A percentile compares a stretch with the other conserved stretches of the same genome.
phyloP scores from a whole-genome alignment of 2,113 vertebrate genomes.

The Terrapene triunguis region DNA sequence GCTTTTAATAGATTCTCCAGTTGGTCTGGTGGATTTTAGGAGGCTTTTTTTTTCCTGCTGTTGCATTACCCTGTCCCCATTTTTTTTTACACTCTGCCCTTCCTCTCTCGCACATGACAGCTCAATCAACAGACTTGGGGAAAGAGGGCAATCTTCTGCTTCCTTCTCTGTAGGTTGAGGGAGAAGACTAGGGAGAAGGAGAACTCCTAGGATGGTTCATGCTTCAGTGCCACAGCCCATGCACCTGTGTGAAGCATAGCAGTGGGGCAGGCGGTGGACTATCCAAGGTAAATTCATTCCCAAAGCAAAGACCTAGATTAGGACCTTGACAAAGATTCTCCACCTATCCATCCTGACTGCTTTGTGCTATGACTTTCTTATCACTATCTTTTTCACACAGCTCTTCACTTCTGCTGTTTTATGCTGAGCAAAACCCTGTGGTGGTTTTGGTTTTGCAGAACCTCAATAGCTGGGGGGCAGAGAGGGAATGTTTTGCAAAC shows the following conservation, averaged over 20 bases:
- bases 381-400: not conserved
- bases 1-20: slow-evolving; percentile 59
- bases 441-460: not conserved
- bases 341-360: not conserved
- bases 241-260: not conserved
- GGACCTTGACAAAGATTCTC: not conserved
- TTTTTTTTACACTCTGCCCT: not conserved
- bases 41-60: slow-evolving; percentile 8
- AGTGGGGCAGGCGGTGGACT: not conserved
- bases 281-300: not conserved
- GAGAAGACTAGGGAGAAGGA: not conserved
- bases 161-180: not conserved
- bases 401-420: not conserved
- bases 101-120: slow-evolving; percentile 21
- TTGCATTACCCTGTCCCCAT: not conserved
- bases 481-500: not conserved
- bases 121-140: slow-evolving; percentile 1
- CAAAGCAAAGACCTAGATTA: not conserved
- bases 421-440: not conserved
- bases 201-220: not conserved
- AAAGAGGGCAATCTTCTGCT: not conserved
- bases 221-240: not conserved
- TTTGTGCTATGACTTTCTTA: not conserved
- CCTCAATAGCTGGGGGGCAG: not conserved
- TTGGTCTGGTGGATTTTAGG: slow-evolving; percentile 61